Base-by-base conservation (phyloP, 2,888 invertebrate species). In the Agrypnus murinus region DNA sequence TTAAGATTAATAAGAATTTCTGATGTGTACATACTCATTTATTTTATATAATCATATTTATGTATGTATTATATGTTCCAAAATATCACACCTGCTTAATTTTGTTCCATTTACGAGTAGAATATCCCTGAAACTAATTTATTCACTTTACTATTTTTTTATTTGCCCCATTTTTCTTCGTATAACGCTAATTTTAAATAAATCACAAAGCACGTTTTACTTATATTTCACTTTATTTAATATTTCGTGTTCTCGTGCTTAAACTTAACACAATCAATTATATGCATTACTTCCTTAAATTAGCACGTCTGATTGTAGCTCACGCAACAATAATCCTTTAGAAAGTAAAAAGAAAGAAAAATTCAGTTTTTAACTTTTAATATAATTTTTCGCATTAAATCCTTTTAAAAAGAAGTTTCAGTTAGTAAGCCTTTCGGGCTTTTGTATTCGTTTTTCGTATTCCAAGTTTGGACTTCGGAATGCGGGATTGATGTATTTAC, bases 401-500 rank as follows among this genome's bases (percentile, higher is more conserved):
- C 40, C 15, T 19, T 40, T 40, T 19, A n/a, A 58, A 4, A n/a
- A n/a, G n/a, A n/a, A 25, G 15, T 40, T 46, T 17, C 15, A 10
- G 19, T 17, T 17, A 46, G 46, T 19, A 10, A 46, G 19, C 19
- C 17, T 8, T 19, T 46, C 19, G 19, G 10, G 31, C 5, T 32
- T 32, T 53, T 32, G 25, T 32, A 10, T 53, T 53, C 12, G 32
- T 53, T 53, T 53, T 53, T 50, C 36, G 36, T 55, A 55, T 55
- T 15, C 32, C 55, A 7, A 34, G 36, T 55, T 55, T 36, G 55
- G 64, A 55, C 60, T 58, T n/a, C 53, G 67, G 63, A 55, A 65
- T 66, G 53, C 73, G 71, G 74, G 72, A 74, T 75, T 69, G 65
- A 71, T 73, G 72, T 68, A 66, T 50, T 64, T 73, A 59, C 59